These are phyloP conservation scores for Platycercus adscitus DNA, from an alignment of 2,113 vertebrate species.

Conservation along the genomic window DNA sequence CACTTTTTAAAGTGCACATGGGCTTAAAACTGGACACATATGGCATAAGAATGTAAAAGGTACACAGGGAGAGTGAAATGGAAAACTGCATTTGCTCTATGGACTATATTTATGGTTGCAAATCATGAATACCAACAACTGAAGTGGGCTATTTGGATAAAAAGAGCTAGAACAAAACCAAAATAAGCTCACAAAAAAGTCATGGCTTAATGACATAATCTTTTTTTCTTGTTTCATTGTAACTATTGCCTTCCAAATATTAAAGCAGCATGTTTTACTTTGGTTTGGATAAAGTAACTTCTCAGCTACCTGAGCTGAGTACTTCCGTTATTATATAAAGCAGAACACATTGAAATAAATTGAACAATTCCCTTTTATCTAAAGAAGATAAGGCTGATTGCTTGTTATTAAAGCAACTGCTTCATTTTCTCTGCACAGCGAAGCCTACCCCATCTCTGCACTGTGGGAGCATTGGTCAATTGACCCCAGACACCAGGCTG, in stretches of 20 bases:
- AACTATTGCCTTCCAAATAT: background rate
- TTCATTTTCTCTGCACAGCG: background rate
- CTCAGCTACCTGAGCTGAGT: background rate
- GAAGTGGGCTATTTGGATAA: background rate
- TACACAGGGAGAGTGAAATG: background rate
- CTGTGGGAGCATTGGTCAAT: background rate
- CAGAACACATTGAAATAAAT: background rate
- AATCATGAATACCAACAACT: background rate
- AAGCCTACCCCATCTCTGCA: background rate
- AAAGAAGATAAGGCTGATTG: background rate
- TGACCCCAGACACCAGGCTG: background rate
- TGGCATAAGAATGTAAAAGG: background rate
- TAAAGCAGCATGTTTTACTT: background rate
- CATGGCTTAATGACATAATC: background rate
- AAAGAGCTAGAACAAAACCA: background rate
- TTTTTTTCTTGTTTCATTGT: background rate
- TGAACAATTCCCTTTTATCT: background rate
- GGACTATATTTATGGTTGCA: background rate
- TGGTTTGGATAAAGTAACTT: background rate
- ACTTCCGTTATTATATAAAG: background rate
- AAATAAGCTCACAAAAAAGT: background rate
- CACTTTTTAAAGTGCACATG: background rate
- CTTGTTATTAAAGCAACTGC: background rate
- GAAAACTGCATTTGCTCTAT: background rate
- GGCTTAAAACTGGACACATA: background rate